Base-by-base conservation (phyloP, 2,113 vertebrate genomes). In the Suricata suricatta region DNA sequence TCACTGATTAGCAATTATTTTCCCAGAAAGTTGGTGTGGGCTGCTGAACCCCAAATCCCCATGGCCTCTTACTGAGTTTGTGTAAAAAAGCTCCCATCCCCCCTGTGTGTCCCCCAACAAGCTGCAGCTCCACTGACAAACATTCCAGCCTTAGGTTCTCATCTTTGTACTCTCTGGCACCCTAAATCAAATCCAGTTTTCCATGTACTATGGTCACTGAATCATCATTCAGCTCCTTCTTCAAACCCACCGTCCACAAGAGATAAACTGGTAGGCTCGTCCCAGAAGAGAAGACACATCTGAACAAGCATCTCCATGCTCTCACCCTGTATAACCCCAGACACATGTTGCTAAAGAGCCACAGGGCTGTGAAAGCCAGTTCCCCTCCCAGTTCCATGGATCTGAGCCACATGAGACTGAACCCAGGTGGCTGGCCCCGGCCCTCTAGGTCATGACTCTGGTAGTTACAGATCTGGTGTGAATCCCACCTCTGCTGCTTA, bases 1-100 rank as follows among this genome's bases (percentile, higher is more conserved):
- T 98, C 95, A 90, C 88, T n/a, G 71, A 94, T 82, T 93, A 96
- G 94, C 97, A 94, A 82, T 92, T 96, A 96, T 97, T 97, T 98
- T 96, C 88, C 77, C 81, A 96, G 96, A 97, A 97, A 98, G 93
- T 93, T 95, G 47, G 54, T 52, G 79, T 71, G 81, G 93, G 93
- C 69, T 96, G 80, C 93, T 95, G 90, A 96, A 86, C 33, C 74
- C 92, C 90, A 96, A 96, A 93, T 97, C 96, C 98, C 96, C 33
- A 84, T 1, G 35, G 97, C 81, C 92, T 89, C 77, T 90, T 92
- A 76, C 81, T 57, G 35, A 79, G 88, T 97, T 74, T 60, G 44
- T 85, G 8, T 95, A 44, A 90, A 84, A 95, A 83, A 33, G 10
- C 29, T 72, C 86, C 79, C 69, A 72, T 16, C 8, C 50, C 50